These are phyloP conservation scores for Drosophila quadrilineata DNA, from an alignment of 1,140 invertebrate species.

Conservation along the genomic window DNA sequence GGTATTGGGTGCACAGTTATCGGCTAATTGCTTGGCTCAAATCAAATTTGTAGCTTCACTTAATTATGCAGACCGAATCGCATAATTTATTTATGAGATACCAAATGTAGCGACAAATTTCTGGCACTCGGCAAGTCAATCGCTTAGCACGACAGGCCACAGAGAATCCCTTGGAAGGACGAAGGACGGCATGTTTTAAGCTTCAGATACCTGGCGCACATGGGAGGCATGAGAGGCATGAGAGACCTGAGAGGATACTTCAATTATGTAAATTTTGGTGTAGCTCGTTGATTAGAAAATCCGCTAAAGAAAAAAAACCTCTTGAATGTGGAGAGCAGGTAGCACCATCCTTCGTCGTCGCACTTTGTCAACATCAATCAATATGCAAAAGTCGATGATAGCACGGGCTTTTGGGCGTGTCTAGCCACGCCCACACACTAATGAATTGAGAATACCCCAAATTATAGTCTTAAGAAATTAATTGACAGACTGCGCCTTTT, in stretches of 20 bases:
- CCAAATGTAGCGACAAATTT: slow-evolving; percentile 76
- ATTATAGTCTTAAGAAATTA: slow-evolving; percentile 67
- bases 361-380: slow-evolving; percentile 53
- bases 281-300: slow-evolving; percentile 71
- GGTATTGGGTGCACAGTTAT: slow-evolving; percentile 34
- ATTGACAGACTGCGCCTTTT: slow-evolving; percentile 49
- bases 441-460: slow-evolving; percentile 65
- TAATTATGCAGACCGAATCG: slow-evolving; percentile 51
- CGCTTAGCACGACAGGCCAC: slow-evolving; percentile 18
- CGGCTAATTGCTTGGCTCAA: slow-evolving; percentile 67
- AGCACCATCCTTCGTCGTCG: background rate
- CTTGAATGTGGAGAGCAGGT: slow-evolving; percentile 17
- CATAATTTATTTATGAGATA: slow-evolving; percentile 73
- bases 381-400: slow-evolving; percentile 33
- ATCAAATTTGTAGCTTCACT: slow-evolving; percentile 59
- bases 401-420: background rate
- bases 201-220: slow-evolving; percentile 18
- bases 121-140: slow-evolving; percentile 67
- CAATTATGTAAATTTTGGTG: slow-evolving; percentile 73
- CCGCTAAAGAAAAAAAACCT: slow-evolving; percentile 46
- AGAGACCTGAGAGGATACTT: slow-evolving; percentile 47
- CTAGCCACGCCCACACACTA: slow-evolving; percentile 20
- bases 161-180: background rate
- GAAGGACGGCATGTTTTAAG: slow-evolving; percentile 29
- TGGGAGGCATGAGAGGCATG: slow-evolving; percentile 47